These are phyloP conservation scores for Apolygus lucorum DNA, from an alignment of 1,140 invertebrate genomes.

Conservation along the genomic window DNA sequence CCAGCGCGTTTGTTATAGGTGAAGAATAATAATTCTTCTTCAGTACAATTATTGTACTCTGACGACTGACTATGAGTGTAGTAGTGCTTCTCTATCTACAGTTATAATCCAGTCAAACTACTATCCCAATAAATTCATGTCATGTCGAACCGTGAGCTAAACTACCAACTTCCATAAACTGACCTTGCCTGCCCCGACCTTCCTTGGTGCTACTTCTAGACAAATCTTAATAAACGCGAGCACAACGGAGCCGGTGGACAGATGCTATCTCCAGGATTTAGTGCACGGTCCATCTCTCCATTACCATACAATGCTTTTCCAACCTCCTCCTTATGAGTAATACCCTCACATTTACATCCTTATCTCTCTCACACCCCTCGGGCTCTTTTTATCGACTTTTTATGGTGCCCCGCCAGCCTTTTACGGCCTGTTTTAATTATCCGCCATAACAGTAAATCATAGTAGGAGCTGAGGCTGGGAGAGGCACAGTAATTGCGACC, in stretches of 20 bases:
- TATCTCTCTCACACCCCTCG: constrained; percentile 9
- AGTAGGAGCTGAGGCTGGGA: background rate
- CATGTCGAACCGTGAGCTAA: no score
- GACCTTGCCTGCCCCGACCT: no score
- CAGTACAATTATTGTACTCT: no score
- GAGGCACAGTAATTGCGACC: constrained; percentile 1
- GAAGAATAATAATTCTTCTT: no score
- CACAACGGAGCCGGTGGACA: background rate
- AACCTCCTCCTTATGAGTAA: constrained; percentile 16
- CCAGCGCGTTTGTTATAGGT: no score
- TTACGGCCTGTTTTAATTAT: constrained; percentile 15
- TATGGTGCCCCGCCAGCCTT: constrained; percentile 7
- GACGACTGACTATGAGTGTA: no score
- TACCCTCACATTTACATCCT: constrained; percentile 9
- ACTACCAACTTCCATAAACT: no score
- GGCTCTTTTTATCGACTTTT: constrained; percentile 14
- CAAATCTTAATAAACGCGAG: constrained; percentile 9
- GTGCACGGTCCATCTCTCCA: background rate
- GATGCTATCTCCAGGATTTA: constrained; percentile 10
- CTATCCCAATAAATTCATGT: no score
- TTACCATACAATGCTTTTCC: constrained; percentile 13
- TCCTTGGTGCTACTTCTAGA: background rate
- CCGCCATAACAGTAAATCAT: constrained; percentile 11
- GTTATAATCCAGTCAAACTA: no score
- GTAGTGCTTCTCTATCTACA: no score